Base-by-base conservation (phyloP, 2,888 invertebrate genomes). In the Brachypalpus laphriformis region DNA sequence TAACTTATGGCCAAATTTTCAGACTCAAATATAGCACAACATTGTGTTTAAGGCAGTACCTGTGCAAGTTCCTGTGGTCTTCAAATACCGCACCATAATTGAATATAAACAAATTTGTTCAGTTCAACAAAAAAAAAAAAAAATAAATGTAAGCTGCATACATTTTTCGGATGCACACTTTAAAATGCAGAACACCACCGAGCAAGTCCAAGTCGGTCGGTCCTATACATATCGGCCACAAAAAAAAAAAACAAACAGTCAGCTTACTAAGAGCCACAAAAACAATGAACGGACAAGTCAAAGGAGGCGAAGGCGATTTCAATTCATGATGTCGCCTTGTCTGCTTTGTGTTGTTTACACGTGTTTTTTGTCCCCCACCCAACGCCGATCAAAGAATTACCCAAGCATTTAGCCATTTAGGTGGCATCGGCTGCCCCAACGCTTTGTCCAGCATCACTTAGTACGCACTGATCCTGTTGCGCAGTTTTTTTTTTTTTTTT, bases 331-430 rank as follows among this genome's bases (percentile, higher is more conserved):
- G 85, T 85, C 85, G 81, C 85, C 85, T 76, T 85, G 85, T 81
- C 75, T 76, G 81, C 81, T 85, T 85, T 85, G 70, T 81, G 85
- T 76, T 85, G 85, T 85, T 85, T 85, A 85, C 85, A 85, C 85
- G 85, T 85, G 85, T 85, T 85, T 83, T 83, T 85, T 85, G 81
- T 81, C 71, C 66, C 81, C 75, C 57, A 70, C 63, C 75, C 59
- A 54, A 85, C 47, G 59, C 75, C 76, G 85, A 76, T 81, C 75
- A 76, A 76, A 76, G 85, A 85, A 85, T 85, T 85, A 85, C 75
- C 85, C 80, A 85, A 76, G 81, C 85, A 85, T 85, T 85, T 85
- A 85, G 76, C 85, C 85, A 85, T 85, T 85, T 85, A 85, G 85
- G 85, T 85, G 85, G 85, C 81, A 85, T 85, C 80, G 85, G 71